Evolutionary conservation across 2,797 vertebrate species (phyloP).

Genomic region (Phrynocephalus vlangalii): DNA sequence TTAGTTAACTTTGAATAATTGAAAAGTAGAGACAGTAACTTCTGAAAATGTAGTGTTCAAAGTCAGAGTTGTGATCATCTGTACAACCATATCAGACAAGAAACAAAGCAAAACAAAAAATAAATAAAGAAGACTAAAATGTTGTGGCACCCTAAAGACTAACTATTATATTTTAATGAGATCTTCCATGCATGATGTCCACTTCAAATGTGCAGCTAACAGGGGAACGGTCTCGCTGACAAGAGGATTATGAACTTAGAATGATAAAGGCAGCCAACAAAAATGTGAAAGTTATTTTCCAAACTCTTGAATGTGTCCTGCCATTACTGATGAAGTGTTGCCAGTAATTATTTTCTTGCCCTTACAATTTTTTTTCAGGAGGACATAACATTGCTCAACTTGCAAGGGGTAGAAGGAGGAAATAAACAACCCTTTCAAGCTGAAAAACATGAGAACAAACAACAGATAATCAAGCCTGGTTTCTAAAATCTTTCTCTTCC

Average conservation of each 20-base stretch:
- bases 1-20: neutral
- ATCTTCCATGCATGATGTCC: neutral
- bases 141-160: too few relatives aligned
- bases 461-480: slow-evolving; percentile 12
- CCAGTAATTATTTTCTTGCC: neutral
- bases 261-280: too few relatives aligned
- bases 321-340: neutral
- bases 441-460: neutral
- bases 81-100: too few relatives aligned
- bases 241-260: neutral
- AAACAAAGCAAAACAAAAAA: too few relatives aligned
- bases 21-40: neutral
- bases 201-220: neutral
- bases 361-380: neutral
- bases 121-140: too few relatives aligned
- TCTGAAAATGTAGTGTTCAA: too few relatives aligned
- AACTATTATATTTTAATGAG: too few relatives aligned
- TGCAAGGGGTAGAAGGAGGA: slow-evolving; percentile 1
- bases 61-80: too few relatives aligned
- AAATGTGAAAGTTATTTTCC: too few relatives aligned
- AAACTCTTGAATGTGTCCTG: neutral
- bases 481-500: slow-evolving; percentile 61
- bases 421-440: slow-evolving; percentile 55
- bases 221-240: neutral
- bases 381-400: neutral